Evolutionary conservation across 2,888 invertebrate species (phyloP), one percentile per base, ranked within the genome.

Genomic region (Charanyca ferruginea): DNA sequence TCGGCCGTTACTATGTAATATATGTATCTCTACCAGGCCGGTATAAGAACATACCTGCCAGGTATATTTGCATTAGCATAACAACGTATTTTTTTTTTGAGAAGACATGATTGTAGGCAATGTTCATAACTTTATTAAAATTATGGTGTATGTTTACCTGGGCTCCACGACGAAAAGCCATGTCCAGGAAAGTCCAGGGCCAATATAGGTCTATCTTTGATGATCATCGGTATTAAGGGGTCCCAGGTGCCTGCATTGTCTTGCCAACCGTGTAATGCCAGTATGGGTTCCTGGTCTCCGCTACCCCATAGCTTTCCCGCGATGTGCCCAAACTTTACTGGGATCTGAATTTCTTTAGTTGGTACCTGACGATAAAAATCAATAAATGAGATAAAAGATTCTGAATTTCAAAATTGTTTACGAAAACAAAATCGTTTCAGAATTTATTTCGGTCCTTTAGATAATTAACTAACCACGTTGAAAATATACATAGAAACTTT

Each of bases 211-310:
- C 91, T 86, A 65, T 92, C 88, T 69, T 90, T 83, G 48, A 83
- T 80, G 53, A 98, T 88, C 60, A 96, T 86, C 0, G 97, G 97
- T 4, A 96, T 96, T 16, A 98, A 85, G 0, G 96, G 95, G 87
- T 98, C 97, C 93, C 97, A 98, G 0, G 97, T 96, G n/a, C 97
- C 97, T 5, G 97, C 97, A 87, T 98, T 98, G 87, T 98, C 98
- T 90, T 97, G 97, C 97, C 97, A 97, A 0, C 98, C 98, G 85
- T 98, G 98, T n/a, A 98, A 84, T 0, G 97, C 97, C 28, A 98
- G 87, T 66, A 98, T 95, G 0, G 97, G 97, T 54, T 97, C 94
- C 20, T 95, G 93, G 71, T 96, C 91, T 73, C 95, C 95, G 3
- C 94, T 95, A 7, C 97, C 97, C 97, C 97, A 98, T 92, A 97